Evolutionary conservation across 1,140 invertebrate species (phyloP), one percentile per base, ranked within the genome.

Genomic region (Ridgeia piscesae): DNA sequence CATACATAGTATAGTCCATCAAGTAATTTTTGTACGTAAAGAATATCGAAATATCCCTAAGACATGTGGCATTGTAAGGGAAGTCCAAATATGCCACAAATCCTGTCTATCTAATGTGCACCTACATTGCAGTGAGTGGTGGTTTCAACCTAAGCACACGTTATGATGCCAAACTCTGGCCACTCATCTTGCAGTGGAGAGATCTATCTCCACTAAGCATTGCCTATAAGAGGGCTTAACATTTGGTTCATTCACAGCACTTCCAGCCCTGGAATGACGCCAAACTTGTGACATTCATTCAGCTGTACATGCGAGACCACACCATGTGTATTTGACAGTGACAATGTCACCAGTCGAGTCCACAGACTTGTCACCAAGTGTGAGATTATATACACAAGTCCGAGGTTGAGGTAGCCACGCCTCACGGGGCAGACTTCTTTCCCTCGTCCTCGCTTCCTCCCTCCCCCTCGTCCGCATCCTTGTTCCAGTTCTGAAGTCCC

Each of bases 401-500:
- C 58, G 17, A 77, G 17, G 27, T 21, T 77, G 58, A 77, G 58
- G 58, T 4, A 11, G 58, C 58, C 14, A 77, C 17, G 0, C 58
- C 58, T 77, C 58, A 77, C 27, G 58, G 27, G 58, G 58, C 6
- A 14, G 58, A 77, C 89, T 90, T 42, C 21, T 90, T 90, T 8
- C 35, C 35, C 89, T 90, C 89, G 17, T 42, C 89, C 91, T 89
- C 58, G n/a, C 11, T 27, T n/a, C 33, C 33, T 6, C 9, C 91
- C 33, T 92, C 48, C 91, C 91, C 89, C n/a, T n/a, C n/a, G 92
- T 95, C 94, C 88, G 93, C 93, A 27, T 94, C 94, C 94, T 96
- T 96, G 95, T 99, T 99, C 99, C 99, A 99, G 93, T 98, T 97
- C 96, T 99, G 98, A 1, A 99, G 96, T 91, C 99, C 99, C 96